Evolutionary conservation across 2,888 invertebrate species (phyloP), one percentile per base, ranked within the genome.

Genomic region (Pasiphila rectangulata): DNA sequence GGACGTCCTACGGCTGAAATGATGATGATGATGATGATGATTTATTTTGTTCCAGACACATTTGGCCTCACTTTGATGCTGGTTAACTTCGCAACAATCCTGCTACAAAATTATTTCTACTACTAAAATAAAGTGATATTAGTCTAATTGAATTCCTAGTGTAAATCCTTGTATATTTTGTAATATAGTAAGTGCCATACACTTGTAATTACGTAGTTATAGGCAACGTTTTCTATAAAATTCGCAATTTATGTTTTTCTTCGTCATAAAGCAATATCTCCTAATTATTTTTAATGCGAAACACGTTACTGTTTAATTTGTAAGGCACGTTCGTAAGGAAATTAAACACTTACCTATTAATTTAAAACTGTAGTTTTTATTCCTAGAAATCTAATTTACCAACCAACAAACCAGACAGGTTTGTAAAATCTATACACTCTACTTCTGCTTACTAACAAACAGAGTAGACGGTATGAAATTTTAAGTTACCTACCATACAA

Each of bases 121-220:
- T 80, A 85, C 82, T 83, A 82, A 72, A 32, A 78, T 76, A 78
- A 85, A 86, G 87, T 88, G 87, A 88, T 88, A 88, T 79, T 88
- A 87, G 87, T 76, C 59, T 84, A 77, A 78, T 71, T 75, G 73
- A 59, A 70, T 65, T 56, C 66, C 68, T 81, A 83, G 75, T 72
- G 63, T 73, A 68, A 80, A 79, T 81, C 79, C 79, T 50, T 88
- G 86, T 87, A 88, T 79, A 88, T 86, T 85, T 87, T 88, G 86
- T 88, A 87, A 74, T 59, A 83, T 86, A 87, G 79, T 73, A 74
- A 82, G 87, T 84, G 86, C 85, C 84, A 78, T 83, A 83, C 80
- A 82, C 79, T 63, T 79, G 81, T 84, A 85, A 80, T 83, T 78
- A 77, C 63, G 83, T 86, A 86, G 86, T 71, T 59, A 63, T 67